Conservation (phyloP, 1,140 invertebrate genomes). For the Lasaia peninsularis region DNA sequence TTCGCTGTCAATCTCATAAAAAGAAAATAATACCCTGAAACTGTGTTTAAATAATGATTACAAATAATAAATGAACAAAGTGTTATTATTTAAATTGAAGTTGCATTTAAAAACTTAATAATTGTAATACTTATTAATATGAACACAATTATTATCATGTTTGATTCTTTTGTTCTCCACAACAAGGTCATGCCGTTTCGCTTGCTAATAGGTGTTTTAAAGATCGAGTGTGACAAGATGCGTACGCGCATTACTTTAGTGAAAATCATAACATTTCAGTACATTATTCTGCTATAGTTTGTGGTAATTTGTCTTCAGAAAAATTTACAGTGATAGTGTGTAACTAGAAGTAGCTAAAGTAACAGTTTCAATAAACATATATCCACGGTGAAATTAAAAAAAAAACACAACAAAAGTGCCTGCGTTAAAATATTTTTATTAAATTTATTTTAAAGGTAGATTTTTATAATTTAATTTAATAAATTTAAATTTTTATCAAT, state of each 20-base stretch:
- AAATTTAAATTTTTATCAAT: too few relatives aligned
- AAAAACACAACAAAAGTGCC: too few relatives aligned
- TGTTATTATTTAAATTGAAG: too few relatives aligned
- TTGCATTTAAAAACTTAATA: not conserved
- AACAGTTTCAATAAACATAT: too few relatives aligned
- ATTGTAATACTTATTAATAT: not conserved
- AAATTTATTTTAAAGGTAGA: too few relatives aligned
- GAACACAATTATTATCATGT: not conserved
- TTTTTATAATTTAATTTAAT: too few relatives aligned
- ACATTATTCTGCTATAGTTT: not conserved
- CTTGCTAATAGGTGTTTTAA: constrained; percentile 21
- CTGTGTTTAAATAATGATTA: too few relatives aligned
- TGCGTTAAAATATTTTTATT: too few relatives aligned
- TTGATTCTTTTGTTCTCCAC: constrained; percentile 13
- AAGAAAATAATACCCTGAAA: too few relatives aligned
- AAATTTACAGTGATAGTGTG: not conserved
- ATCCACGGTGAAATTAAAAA: too few relatives aligned
- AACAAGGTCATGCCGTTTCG: constrained; percentile 35
- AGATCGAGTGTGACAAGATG: constrained; percentile 13
- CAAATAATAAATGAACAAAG: too few relatives aligned
- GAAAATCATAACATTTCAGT: not conserved
- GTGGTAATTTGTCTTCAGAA: not conserved
- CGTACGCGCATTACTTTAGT: not conserved
- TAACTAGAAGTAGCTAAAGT: not conserved
- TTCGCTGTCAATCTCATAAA: too few relatives aligned